Evolutionary conservation across 2,113 vertebrate genomes (phyloP).

Genomic region (Leptobrachium ailaonicum): DNA sequence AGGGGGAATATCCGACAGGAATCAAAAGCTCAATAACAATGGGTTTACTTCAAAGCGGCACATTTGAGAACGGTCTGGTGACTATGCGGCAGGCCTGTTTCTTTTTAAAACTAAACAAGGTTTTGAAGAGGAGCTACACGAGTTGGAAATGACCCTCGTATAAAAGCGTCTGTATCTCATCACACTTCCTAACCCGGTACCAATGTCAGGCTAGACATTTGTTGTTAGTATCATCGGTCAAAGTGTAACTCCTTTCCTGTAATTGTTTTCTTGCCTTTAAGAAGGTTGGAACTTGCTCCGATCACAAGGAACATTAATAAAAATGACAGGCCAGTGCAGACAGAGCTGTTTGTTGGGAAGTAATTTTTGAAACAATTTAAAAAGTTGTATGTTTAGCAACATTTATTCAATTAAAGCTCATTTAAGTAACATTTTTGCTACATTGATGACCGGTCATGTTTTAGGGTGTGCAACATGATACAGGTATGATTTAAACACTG

Average conservation of each 20-base stretch:
- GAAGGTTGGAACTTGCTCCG: neutral
- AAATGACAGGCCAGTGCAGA: neutral
- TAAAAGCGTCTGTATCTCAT: slow-evolving; percentile 9
- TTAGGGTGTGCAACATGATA: too few species aligned
- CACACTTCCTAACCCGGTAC: neutral
- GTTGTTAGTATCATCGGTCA: neutral
- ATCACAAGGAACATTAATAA: neutral
- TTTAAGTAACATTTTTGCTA: too few species aligned
- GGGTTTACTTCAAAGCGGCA: slow-evolving; percentile 13
- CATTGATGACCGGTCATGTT: too few species aligned
- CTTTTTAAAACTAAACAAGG: slow-evolving; percentile 14
- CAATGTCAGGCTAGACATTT: slow-evolving; percentile 8
- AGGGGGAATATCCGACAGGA: slow-evolving; percentile 8
- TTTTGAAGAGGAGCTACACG: slow-evolving; percentile 4
- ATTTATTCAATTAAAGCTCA: too few species aligned
- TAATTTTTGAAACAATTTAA: too few species aligned
- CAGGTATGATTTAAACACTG: too few species aligned
- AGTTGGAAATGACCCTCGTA: slow-evolving; percentile 17
- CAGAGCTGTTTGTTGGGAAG: neutral
- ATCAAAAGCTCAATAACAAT: slow-evolving; percentile 4
- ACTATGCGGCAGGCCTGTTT: slow-evolving; percentile 8
- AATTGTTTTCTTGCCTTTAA: neutral
- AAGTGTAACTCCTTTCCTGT: neutral
- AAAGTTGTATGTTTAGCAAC: too few species aligned
- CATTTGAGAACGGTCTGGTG: neutral